Percentiles rank a stretch among this genome's conserved stretches.
Conservation (phyloP, 2,888 invertebrate species). For the Temnothorax ravouxi region DNA sequence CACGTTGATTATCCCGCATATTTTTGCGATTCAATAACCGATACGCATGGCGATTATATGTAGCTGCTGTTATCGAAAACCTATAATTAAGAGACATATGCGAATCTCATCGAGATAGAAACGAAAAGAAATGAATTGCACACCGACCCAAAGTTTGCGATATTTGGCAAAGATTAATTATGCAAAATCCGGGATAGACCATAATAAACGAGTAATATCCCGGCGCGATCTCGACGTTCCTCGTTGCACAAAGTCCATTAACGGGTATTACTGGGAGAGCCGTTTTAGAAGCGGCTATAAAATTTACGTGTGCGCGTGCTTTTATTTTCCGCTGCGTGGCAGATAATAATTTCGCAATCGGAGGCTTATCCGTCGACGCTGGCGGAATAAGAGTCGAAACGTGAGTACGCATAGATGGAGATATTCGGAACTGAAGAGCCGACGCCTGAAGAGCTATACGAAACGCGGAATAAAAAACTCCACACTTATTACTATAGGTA, state of each 20-base stretch:
- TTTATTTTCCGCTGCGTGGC: slow-evolving; percentile 34
- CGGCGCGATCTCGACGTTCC: background rate
- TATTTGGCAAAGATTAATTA: slow-evolving; percentile 36
- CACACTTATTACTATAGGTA: background rate
- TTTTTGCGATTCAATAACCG: slow-evolving; percentile 40
- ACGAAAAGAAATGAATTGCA: slow-evolving; percentile 7
- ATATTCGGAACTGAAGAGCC: background rate
- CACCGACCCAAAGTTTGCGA: background rate
- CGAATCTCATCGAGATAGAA: background rate
- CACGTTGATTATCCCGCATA: slow-evolving; percentile 7
- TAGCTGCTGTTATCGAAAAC: slow-evolving; percentile 31
- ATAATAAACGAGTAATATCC: slow-evolving; percentile 34
- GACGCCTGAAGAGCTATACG: background rate
- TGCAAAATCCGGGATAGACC: slow-evolving; percentile 11
- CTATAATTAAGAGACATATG: slow-evolving; percentile 38
- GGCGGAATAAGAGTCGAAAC: background rate
- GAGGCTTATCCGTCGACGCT: background rate
- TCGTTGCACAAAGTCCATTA: slow-evolving; percentile 16
- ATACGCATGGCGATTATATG: slow-evolving; percentile 6
- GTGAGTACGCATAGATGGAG: background rate
- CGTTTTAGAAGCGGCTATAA: slow-evolving; percentile 26
- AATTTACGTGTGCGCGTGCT: slow-evolving; percentile 30
- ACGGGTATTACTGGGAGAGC: slow-evolving; percentile 22
- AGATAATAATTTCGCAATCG: slow-evolving; percentile 31
- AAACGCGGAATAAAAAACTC: slow-evolving; percentile 18